Evolutionary conservation across 2,797 vertebrate species (phyloP).

Genomic region (Sebastes trivittatus): DNA sequence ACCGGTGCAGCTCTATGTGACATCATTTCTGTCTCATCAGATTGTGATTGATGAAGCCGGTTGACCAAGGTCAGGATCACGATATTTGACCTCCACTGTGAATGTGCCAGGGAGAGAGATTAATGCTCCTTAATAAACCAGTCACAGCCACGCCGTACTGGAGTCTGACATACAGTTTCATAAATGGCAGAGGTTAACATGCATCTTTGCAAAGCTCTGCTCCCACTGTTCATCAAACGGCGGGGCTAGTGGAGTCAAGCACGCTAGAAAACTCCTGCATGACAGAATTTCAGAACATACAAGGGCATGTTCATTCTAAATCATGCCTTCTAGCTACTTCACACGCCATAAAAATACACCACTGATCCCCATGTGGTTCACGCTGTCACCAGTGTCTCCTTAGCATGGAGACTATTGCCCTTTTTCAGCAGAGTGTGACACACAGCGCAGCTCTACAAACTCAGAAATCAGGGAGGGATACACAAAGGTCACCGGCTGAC

Average conservation of each 20-base stretch:
- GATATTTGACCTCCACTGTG: conserved; percentile 62
- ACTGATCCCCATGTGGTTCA: conserved; percentile 25
- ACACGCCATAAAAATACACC: conserved; percentile 28
- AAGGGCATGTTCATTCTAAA: conserved; percentile 31
- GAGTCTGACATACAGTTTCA: conserved; percentile 43
- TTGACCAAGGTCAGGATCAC: conserved; percentile 58
- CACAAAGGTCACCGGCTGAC: conserved; percentile 79
- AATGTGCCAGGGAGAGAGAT: conserved; percentile 53
- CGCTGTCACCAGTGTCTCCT: conserved; percentile 60
- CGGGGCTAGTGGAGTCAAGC: conserved; percentile 1
- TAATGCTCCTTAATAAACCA: conserved; percentile 72
- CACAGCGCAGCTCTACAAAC: conserved; percentile 63
- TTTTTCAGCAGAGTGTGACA: conserved; percentile 61
- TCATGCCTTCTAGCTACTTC: conserved; percentile 25
- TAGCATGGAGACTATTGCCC: conserved; percentile 65
- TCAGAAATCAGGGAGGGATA: conserved; percentile 70
- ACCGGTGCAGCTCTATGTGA: conserved; percentile 22
- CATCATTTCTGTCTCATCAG: conserved; percentile 43
- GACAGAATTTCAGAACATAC: conserved; percentile 29
- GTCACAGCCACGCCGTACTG: conserved; percentile 47
- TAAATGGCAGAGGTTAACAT: conserved; percentile 66
- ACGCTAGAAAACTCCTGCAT: background rate
- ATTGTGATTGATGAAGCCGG: conserved; percentile 68
- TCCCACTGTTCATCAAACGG: conserved; percentile 42
- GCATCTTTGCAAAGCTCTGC: conserved; percentile 44